Evolutionary conservation across 2,888 invertebrate species (phyloP).

Genomic region (Pterostichus niger): DNA sequence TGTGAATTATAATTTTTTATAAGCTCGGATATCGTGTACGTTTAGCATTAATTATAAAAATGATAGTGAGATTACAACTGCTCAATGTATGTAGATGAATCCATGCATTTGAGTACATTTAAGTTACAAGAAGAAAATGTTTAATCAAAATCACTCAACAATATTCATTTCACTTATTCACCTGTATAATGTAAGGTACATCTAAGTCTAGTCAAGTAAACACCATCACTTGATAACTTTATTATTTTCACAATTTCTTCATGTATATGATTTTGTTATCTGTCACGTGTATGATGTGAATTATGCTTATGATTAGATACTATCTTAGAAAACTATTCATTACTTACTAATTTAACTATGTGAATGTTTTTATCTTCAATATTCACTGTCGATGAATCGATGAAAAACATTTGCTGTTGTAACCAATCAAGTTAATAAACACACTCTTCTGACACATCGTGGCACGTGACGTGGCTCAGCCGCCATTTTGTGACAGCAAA

Average conservation of each 20-base stretch:
- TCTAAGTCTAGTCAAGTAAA: conserved; percentile 29
- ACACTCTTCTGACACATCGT: conserved; percentile 17
- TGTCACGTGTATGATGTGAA: conserved; percentile 31
- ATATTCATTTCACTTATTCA: conserved; percentile 49
- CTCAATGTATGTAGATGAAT: conserved; percentile 60
- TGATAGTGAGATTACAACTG: conserved; percentile 64
- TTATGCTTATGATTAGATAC: conserved; percentile 50
- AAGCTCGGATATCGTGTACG: conserved; percentile 60
- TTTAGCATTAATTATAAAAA: conserved; percentile 50
- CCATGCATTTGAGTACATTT: conserved; percentile 58
- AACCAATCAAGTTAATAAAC: conserved; percentile 39
- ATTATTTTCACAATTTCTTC: conserved; percentile 41
- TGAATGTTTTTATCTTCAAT: conserved; percentile 33
- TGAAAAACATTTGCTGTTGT: conserved; percentile 14
- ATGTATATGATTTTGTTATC: conserved; percentile 9
- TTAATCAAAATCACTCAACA: conserved; percentile 56
- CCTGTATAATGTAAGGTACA: conserved; percentile 21
- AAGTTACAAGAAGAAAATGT: conserved; percentile 34
- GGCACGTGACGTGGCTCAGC: conserved; percentile 7
- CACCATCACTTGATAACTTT: conserved; percentile 11
- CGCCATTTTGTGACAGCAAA: conserved; percentile 46
- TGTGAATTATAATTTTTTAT: conserved; percentile 62
- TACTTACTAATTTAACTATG: conserved; percentile 6
- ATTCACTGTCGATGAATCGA: conserved; percentile 36
- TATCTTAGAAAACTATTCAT: conserved; percentile 30